Conservation (phyloP, 2,888 invertebrate species). For the Carpatolechia fugitivella region DNA sequence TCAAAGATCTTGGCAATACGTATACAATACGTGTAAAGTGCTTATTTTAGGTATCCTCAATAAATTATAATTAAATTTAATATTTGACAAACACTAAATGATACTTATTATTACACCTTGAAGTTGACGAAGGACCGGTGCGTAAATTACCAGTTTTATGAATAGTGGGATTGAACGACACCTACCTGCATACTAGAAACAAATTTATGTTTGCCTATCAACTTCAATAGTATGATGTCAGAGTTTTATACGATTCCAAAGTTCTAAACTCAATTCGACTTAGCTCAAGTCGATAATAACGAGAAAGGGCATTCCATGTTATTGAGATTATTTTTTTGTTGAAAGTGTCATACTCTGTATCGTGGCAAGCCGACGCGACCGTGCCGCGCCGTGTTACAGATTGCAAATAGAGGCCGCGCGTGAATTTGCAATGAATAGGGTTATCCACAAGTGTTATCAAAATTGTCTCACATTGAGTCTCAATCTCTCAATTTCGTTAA, state of each 20-base stretch:
- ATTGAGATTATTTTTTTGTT: too few relatives aligned
- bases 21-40: too few relatives aligned
- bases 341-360: too few relatives aligned
- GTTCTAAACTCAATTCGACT: background rate
- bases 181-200: background rate
- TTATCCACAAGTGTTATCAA: constrained; percentile 41
- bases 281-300: too few relatives aligned
- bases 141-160: background rate
- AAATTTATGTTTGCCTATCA: background rate
- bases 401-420: constrained; percentile 19
- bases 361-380: too few relatives aligned
- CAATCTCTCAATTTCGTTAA: constrained; percentile 41
- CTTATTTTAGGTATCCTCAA: too few relatives aligned
- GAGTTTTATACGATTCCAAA: background rate
- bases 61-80: too few relatives aligned
- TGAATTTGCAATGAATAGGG: constrained; percentile 34
- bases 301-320: background rate
- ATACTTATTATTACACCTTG: background rate
- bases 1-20: too few relatives aligned
- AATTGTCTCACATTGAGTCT: constrained; percentile 28
- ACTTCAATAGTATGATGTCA: background rate
- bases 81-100: background rate
- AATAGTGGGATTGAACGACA: background rate
- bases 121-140: background rate
- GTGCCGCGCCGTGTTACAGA: too few relatives aligned